Evolutionary conservation across 2,888 invertebrate species (phyloP).

Genomic region (Diplolepis rosae): DNA sequence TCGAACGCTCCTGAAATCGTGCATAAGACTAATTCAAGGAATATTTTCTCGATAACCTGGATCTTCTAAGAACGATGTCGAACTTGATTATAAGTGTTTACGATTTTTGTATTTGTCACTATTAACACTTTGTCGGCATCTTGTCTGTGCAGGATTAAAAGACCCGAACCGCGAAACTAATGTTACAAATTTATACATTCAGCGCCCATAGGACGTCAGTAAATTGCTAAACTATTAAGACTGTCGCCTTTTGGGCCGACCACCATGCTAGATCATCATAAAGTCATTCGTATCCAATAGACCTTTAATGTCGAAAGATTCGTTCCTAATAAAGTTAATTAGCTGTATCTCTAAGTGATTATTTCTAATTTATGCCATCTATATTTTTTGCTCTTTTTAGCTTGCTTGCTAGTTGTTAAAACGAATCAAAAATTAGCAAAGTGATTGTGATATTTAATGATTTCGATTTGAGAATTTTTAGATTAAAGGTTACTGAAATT

Average conservation of each 20-base stretch:
- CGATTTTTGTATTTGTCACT: conserved; percentile 64
- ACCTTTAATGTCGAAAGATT: conserved; percentile 15
- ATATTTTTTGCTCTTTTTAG: not conserved
- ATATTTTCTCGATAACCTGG: conserved; percentile 46
- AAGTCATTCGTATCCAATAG: conserved; percentile 27
- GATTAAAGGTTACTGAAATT: no score
- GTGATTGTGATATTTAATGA: no score
- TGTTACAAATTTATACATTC: conserved; percentile 61
- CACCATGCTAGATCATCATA: conserved; percentile 28
- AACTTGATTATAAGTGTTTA: conserved; percentile 62
- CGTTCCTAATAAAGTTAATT: conserved; percentile 25
- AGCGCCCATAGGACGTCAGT: conserved; percentile 45
- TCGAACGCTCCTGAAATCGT: conserved; percentile 36
- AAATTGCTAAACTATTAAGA: conserved; percentile 44
- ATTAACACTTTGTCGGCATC: conserved; percentile 52
- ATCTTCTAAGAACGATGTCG: conserved; percentile 61
- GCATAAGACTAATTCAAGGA: conserved; percentile 38
- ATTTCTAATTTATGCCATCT: conserved; percentile 9
- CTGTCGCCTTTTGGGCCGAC: conserved; percentile 31
- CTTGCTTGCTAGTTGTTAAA: not conserved
- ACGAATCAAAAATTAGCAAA: not conserved
- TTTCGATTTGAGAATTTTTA: no score
- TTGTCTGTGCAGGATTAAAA: conserved; percentile 52
- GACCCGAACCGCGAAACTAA: conserved; percentile 50
- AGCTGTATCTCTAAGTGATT: conserved; percentile 8